Conservation (phyloP, 2,888 invertebrate genomes). For the Papilio elwesi region DNA sequence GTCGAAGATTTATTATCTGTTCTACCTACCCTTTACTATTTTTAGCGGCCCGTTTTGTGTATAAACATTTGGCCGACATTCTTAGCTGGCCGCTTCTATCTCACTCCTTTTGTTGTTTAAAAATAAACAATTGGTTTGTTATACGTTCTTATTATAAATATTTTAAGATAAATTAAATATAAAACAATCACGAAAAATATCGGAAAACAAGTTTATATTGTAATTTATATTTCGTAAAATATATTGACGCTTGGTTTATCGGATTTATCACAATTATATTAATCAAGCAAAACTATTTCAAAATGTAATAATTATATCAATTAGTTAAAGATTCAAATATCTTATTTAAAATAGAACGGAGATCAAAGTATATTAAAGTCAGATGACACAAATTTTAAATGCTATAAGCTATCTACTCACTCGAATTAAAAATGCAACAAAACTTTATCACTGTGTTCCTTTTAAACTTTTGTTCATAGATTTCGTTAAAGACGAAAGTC, state of each 20-base stretch:
- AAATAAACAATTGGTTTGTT: constrained; percentile 16
- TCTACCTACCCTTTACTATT: constrained; percentile 26
- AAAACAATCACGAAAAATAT: too few relatives aligned
- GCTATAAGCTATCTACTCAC: constrained; percentile 31
- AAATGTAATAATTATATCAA: constrained; percentile 10
- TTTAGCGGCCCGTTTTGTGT: constrained; percentile 18
- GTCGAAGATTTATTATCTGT: constrained; percentile 19
- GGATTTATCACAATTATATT: background rate
- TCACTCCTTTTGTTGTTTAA: constrained; percentile 16
- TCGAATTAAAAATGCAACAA: constrained; percentile 21
- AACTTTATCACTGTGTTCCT: constrained; percentile 32
- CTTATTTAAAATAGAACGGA: background rate
- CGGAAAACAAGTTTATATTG: background rate
- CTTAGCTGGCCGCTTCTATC: constrained; percentile 5
- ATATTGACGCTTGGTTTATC: background rate
- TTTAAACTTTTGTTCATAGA: constrained; percentile 17
- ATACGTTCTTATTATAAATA: background rate
- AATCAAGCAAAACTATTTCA: background rate
- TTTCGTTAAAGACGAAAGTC: constrained; percentile 22
- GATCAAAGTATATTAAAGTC: constrained; percentile 21
- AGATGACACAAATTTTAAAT: background rate
- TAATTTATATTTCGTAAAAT: background rate
- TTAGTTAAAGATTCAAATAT: constrained; percentile 15
- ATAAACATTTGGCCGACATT: constrained; percentile 30
- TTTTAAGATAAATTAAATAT: too few relatives aligned